phyloP scores from a whole-genome alignment of 2,113 vertebrate species.

The Cromileptes altivelis region DNA sequence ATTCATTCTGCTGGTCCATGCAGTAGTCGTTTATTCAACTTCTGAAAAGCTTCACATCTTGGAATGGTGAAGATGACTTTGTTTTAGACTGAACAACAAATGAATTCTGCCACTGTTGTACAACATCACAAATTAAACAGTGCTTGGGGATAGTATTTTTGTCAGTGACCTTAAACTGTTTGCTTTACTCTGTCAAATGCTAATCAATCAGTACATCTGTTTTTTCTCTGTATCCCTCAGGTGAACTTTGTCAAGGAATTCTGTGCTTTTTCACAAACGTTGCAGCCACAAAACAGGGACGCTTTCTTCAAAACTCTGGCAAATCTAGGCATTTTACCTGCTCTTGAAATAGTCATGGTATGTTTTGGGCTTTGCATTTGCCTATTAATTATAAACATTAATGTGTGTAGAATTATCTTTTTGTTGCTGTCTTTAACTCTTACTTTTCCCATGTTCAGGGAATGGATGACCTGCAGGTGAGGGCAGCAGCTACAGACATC shows the following conservation, averaged over 20 bases:
- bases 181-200: background rate
- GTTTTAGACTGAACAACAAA: background rate
- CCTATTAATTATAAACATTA: background rate
- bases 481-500: constrained; percentile 98
- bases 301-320: constrained; percentile 98
- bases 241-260: constrained; percentile 99
- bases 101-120: background rate
- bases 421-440: background rate
- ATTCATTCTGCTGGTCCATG: background rate
- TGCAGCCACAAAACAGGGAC: constrained; percentile 98
- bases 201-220: background rate
- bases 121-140: background rate
- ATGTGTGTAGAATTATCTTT: background rate
- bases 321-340: constrained; percentile 96
- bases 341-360: constrained; percentile 99
- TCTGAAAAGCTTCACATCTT: background rate
- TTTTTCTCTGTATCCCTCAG: constrained; percentile 75
- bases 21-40: background rate
- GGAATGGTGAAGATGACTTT: background rate
- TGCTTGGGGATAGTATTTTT: background rate
- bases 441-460: constrained; percentile 82
- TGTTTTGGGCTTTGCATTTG: constrained; percentile 41
- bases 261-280: constrained; percentile 98
- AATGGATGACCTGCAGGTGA: constrained; percentile 98
- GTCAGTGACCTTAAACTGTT: background rate